A percentile compares a stretch with the other conserved stretches of the same genome.
phyloP scores from a whole-genome alignment of 2,888 invertebrate species.

The Tetrapedia diversipes region DNA sequence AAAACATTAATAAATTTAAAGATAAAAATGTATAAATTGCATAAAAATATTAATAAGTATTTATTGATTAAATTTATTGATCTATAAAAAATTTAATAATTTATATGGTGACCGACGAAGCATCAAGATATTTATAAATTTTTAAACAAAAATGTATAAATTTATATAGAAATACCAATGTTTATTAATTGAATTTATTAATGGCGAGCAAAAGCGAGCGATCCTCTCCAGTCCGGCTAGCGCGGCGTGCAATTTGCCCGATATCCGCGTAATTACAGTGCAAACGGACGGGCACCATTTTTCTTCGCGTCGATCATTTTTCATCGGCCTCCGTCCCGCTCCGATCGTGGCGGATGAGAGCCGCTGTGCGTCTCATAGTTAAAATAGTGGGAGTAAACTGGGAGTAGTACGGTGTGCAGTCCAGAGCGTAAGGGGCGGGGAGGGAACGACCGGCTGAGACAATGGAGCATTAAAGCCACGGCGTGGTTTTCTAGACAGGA shows the following conservation, averaged over 20 bases:
- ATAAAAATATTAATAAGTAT: too few relatives aligned
- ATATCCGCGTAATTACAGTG: slow-evolving; percentile 41
- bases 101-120: too few relatives aligned
- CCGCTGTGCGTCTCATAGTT: slow-evolving; percentile 74
- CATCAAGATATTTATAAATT: too few relatives aligned
- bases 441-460: slow-evolving; percentile 74
- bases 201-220: too few relatives aligned
- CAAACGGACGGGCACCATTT: slow-evolving; percentile 8
- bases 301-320: neutral
- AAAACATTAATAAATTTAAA: too few relatives aligned
- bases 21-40: too few relatives aligned
- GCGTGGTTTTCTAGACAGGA: slow-evolving; percentile 82
- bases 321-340: too few relatives aligned
- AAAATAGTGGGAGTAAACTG: slow-evolving; percentile 79
- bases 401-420: slow-evolving; percentile 70
- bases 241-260: slow-evolving; percentile 23
- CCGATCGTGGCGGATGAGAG: slow-evolving; percentile 76
- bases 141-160: too few relatives aligned
- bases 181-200: too few relatives aligned
- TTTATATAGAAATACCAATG: too few relatives aligned
- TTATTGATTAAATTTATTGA: too few relatives aligned
- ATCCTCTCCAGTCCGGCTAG: slow-evolving; percentile 15
- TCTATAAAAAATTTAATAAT: too few relatives aligned
- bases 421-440: slow-evolving; percentile 63
- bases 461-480: slow-evolving; percentile 82